Evolutionary conservation across 1,140 invertebrate genomes (phyloP).

Genomic region (Trichonephila clavipes): DNA sequence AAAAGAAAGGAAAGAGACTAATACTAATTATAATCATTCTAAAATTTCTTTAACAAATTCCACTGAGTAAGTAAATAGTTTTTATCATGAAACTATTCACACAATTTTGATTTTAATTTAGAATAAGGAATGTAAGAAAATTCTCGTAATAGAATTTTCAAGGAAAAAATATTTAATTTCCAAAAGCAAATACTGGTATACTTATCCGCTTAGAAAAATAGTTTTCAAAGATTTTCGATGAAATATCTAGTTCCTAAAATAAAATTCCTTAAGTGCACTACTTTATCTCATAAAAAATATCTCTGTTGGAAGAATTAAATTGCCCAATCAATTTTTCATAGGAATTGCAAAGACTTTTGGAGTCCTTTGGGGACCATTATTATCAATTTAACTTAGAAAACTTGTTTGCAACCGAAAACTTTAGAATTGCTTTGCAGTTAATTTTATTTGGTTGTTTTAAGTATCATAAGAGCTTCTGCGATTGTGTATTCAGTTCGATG

Average conservation of each 20-base stretch:
- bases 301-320: neutral
- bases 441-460: no score
- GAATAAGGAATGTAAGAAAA: neutral
- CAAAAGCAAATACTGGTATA: neutral
- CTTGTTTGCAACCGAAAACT: neutral
- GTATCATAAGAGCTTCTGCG: no score
- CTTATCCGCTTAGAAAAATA: neutral
- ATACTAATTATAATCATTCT: no score
- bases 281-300: neutral
- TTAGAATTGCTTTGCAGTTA: no score
- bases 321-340: neutral
- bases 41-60: no score
- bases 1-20: no score
- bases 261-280: neutral
- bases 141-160: neutral
- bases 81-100: neutral
- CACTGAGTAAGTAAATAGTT: no score
- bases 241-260: neutral
- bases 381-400: neutral
- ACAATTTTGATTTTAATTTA: neutral
- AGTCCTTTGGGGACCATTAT: neutral
- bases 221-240: neutral
- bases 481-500: no score
- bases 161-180: neutral
- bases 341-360: neutral